Conservation (phyloP, 2,113 vertebrate genomes). For the Alethe diademata region DNA sequence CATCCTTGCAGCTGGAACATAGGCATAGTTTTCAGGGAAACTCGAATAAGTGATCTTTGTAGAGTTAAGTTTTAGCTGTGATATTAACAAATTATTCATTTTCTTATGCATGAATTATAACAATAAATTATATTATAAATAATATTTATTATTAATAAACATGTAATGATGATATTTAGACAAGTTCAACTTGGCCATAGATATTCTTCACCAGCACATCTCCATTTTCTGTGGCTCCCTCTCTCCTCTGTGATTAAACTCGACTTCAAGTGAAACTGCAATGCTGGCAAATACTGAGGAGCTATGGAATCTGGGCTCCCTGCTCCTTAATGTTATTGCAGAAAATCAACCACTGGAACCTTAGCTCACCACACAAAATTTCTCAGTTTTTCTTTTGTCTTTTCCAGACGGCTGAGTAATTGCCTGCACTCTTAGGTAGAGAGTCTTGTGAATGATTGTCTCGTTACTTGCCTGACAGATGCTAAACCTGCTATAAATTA, state of each 20-base stretch:
- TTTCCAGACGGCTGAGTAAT: constrained; percentile 8
- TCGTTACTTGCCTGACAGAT: constrained; percentile 44
- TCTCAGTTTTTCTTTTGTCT: constrained; percentile 30
- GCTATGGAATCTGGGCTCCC: neutral
- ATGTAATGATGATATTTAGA: neutral
- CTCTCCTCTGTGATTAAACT: neutral
- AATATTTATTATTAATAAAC: too few species aligned
- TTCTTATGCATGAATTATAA: neutral
- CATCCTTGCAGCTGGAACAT: neutral
- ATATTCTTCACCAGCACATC: neutral
- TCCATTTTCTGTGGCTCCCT: neutral
- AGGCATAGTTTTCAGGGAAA: neutral
- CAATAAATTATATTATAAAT: neutral
- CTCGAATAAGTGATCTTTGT: neutral
- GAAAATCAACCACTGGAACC: neutral
- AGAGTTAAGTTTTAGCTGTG: neutral
- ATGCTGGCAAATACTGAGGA: neutral
- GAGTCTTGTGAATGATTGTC: constrained; percentile 3
- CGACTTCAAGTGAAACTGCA: neutral
- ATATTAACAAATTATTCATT: neutral
- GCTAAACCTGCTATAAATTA: constrained; percentile 50
- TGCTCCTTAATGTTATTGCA: neutral
- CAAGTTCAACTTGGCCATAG: neutral
- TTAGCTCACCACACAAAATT: neutral
- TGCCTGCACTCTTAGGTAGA: neutral